Conservation (phyloP, 2,888 invertebrate species). For the Odontomyia ornata region DNA sequence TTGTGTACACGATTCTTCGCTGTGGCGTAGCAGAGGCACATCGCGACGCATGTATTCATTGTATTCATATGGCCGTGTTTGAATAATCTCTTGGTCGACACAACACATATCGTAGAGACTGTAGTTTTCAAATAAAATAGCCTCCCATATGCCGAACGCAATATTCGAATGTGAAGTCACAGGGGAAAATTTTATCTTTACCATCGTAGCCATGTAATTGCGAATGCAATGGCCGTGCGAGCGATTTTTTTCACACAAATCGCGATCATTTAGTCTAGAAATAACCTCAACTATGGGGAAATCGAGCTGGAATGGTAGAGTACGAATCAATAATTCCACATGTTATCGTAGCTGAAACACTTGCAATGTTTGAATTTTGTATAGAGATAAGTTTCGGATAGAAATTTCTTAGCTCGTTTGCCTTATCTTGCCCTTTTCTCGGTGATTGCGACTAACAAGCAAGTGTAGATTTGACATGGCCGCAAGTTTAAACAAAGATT, state of each 20-base stretch:
- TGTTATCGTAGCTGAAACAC: too few relatives aligned
- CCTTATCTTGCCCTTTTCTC: too few relatives aligned
- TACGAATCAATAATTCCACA: neutral
- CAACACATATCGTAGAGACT: neutral
- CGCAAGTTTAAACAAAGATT: too few relatives aligned
- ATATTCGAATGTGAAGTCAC: neutral
- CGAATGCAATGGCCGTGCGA: neutral
- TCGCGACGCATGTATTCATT: neutral
- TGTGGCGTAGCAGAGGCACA: neutral
- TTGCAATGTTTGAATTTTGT: too few relatives aligned
- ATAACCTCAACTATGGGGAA: neutral
- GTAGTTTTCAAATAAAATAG: neutral
- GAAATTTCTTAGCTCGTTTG: too few relatives aligned
- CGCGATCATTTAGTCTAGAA: neutral
- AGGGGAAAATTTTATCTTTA: neutral
- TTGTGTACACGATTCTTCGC: neutral
- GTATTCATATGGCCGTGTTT: neutral
- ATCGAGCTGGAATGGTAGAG: neutral
- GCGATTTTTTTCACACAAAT: neutral
- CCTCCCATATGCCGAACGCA: neutral
- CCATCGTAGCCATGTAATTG: neutral
- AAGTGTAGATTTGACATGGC: too few relatives aligned
- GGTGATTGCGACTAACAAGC: too few relatives aligned
- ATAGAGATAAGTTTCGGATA: neutral
- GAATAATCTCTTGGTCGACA: neutral